A percentile compares a stretch with the other conserved stretches of the same genome.
These are phyloP conservation scores for Pristionchus arcanus DNA, from an alignment of 2,888 invertebrate species.

Conservation along the genomic window DNA sequence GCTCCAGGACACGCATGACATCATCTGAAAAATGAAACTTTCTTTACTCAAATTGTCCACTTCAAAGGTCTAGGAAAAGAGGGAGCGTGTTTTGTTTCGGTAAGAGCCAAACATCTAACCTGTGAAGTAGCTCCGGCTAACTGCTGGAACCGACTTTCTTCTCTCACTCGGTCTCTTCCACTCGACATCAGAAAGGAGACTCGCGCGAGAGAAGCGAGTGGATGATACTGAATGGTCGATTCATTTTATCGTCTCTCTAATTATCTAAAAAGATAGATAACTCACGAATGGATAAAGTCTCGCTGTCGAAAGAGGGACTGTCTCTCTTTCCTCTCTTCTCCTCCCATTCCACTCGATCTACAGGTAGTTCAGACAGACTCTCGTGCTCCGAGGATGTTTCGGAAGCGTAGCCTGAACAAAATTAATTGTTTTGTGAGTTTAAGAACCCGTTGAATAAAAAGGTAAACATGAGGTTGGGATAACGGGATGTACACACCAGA, in stretches of 20 bases:
- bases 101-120: not conserved
- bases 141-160: not conserved
- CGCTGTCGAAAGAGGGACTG: not conserved
- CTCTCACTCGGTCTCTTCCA: constrained; percentile 10
- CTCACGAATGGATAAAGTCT: constrained; percentile 1
- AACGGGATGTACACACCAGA: not conserved
- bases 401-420: constrained; percentile 23
- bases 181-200: constrained; percentile 7
- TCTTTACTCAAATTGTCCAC: not conserved
- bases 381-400: constrained; percentile 33
- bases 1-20: constrained; percentile 60
- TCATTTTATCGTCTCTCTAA: not conserved
- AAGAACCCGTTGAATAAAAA: not conserved
- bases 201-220: constrained; percentile 5
- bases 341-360: constrained; percentile 1
- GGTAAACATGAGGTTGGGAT: not conserved
- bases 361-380: constrained; percentile 28
- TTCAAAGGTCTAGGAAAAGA: not conserved
- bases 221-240: not conserved
- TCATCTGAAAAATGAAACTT: constrained; percentile 62
- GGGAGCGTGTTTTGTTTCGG: not conserved
- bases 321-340: not conserved
- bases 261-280: not conserved
- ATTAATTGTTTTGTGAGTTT: not conserved
- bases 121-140: constrained; percentile 36